phyloP scores from a whole-genome alignment of 2,888 invertebrate species.

The Trissolcus japonicus region DNA sequence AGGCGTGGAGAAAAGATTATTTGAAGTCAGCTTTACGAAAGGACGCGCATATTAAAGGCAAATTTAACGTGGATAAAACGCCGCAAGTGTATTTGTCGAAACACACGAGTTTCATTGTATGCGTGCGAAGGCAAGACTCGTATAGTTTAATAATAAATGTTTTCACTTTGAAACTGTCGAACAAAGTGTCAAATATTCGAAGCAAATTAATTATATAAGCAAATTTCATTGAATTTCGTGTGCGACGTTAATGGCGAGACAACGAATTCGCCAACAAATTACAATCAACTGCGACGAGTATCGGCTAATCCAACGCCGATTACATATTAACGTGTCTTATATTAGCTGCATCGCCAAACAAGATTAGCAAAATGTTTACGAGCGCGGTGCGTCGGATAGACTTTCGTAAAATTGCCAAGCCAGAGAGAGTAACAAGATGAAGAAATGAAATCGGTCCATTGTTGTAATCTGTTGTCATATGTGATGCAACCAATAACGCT shows the following conservation, averaged over 20 bases:
- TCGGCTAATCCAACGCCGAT: constrained; percentile 1
- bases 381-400: constrained; percentile 6
- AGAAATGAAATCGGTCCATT: constrained; percentile 33
- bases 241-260: constrained; percentile 22
- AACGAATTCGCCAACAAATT: constrained; percentile 14
- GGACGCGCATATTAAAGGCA: constrained; percentile 14
- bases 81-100: constrained; percentile 10
- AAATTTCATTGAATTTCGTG: constrained; percentile 14
- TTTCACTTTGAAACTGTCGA: constrained; percentile 40
- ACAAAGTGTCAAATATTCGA: constrained; percentile 40
- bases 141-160: constrained; percentile 38
- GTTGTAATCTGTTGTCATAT: constrained; percentile 34
- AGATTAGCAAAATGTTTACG: background rate
- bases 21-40: constrained; percentile 23
- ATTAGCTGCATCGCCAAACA: background rate
- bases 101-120: constrained; percentile 10
- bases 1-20: constrained; percentile 32
- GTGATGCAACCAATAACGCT: constrained; percentile 54
- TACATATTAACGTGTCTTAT: constrained; percentile 21
- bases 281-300: constrained; percentile 5
- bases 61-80: constrained; percentile 15
- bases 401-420: too few species aligned
- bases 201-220: constrained; percentile 31
- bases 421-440: constrained; percentile 13
- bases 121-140: constrained; percentile 23